Conservation (phyloP, 2,797 vertebrate genomes). For the Lophotriccus pileatus region DNA sequence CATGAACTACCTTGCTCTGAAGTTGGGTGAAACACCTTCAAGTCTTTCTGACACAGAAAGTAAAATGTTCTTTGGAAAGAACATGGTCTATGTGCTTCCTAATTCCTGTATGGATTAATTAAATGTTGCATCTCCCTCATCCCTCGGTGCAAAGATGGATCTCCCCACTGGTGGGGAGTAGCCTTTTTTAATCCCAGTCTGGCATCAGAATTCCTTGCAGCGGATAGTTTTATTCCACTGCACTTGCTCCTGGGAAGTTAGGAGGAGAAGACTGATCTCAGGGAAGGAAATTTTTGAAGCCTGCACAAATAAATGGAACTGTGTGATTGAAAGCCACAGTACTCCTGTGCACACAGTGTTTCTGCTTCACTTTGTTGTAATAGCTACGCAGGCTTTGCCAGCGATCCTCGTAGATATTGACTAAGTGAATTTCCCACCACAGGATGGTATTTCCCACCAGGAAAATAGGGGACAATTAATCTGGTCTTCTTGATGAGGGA, state of each 20-base stretch:
- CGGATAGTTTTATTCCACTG: neutral
- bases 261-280: neutral
- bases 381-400: neutral
- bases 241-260: neutral
- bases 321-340: neutral
- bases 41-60: neutral
- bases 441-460: neutral
- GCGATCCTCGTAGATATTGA: neutral
- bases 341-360: neutral
- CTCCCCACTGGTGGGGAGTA: neutral
- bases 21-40: neutral
- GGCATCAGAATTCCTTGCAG: neutral
- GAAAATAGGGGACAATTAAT: conserved; percentile 5
- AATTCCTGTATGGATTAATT: neutral
- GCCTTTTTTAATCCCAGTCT: neutral
- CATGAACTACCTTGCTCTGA: neutral
- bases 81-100: neutral
- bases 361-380: neutral
- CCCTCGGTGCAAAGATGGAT: neutral
- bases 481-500: neutral
- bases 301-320: neutral
- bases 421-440: neutral
- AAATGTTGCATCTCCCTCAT: neutral
- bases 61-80: neutral
- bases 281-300: neutral